Evolutionary conservation across 37 sponge, comb jelly and placozoan species (phyloP), one percentile per base, ranked within the genome.

Genomic region (Ianthella basta): DNA sequence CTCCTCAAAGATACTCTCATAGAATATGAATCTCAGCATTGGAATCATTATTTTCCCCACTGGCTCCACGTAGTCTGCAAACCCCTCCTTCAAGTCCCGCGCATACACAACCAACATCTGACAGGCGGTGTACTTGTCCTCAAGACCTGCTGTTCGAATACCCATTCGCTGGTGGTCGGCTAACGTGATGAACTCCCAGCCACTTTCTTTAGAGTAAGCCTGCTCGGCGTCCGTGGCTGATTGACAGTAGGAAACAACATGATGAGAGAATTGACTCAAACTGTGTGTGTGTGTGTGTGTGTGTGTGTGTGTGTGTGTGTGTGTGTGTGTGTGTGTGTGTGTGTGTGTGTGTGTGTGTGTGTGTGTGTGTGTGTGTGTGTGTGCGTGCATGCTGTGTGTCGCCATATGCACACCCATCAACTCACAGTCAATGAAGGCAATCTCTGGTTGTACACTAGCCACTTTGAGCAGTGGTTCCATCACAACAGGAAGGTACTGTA

Each of bases 91-190:
- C 38, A 99, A 80, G 63, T 99, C 99, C 63, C 94, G 88, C 32
- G 99, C 99, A 83, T 99, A 99, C n/a, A 97, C 94, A 30, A 97
- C 97, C 83, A 99, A 75, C 99, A 99, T 96, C 87, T 99, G 97
- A 88, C 94, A 96, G 67, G 99, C 99, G n/a, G 99, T 99, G 77
- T 85, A 87, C 91, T 99, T 99, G 80, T 99, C 99, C 27, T 99
- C 99, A 54, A 99, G 89, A 27, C 97, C 97, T 36, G 95, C 94
- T 35, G 99, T 99, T 85, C 97, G 95, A 38, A 99, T 94, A 14
- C 99, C 99, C 82, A 99, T 94, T 85, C 93, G 91, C 93, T 95
- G 96, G 91, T 99, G 96, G 85, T 99, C 99, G 19, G 97, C 94
- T 15, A 99, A 87, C 15, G 97, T 97, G 60, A 99, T 84, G 89